Evolutionary conservation across 2,113 vertebrate species (phyloP), one percentile per base, ranked within the genome.

Genomic region (Polypterus bichir): DNA sequence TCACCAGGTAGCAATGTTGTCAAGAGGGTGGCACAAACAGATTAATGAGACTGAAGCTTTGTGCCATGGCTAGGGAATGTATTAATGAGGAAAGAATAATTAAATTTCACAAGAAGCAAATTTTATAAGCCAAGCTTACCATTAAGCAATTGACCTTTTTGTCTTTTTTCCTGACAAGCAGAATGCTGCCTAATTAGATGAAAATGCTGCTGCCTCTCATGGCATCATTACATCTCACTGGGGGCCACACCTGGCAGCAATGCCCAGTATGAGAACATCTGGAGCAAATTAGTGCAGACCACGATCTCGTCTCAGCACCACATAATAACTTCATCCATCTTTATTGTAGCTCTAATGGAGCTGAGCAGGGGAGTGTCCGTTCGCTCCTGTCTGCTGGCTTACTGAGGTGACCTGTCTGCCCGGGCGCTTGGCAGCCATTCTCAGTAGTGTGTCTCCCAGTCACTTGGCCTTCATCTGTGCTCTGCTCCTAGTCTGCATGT

Each of bases 111-210:
- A 3, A 58, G 56, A 58, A 44, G 56, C 44, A 11, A 44, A 9
- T 58, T 58, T 58, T 45, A 11, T 47, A 49, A 45, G 49, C 27
- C 57, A 45, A n/a, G 63, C n/a, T 44, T 4, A 9, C 5, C 3
- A 3, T 57, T 68, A 68, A 60, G 66, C 73, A 63, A 45, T 69
- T 74, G 71, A 76, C 72, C 80, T 72, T 70, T 49, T 44, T 59
- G 66, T 57, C 69, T 74, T 71, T 70, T 67, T 67, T 71, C 64
- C 64, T 4, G 3, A 2, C 10, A n/a, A 9, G 9, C 3, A 49
- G 64, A 9, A 62, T 11, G 53, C 11, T 62, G 53, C 66, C 66
- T 68, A 69, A 73, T 74, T 73, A 69, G 64, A 65, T 52, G 59
- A 73, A 72, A 68, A 64, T 60, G 2, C 9, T n/a, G 58, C 49